These are phyloP conservation scores for Bos indicus DNA, from an alignment of 2,113 vertebrate species.

Conservation along the genomic window DNA sequence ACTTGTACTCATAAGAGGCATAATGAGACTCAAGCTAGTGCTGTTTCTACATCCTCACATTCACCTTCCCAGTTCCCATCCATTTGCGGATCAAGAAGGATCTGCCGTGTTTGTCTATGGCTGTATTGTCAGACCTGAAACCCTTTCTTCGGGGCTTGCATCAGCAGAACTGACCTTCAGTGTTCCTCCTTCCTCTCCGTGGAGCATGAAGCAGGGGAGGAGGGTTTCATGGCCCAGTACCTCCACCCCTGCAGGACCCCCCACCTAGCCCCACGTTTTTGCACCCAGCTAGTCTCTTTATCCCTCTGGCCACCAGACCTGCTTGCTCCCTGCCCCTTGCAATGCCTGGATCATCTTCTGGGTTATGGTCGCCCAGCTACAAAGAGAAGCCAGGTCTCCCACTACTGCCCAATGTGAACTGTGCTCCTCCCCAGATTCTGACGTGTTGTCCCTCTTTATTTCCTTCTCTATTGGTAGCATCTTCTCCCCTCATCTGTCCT, in stretches of 20 bases:
- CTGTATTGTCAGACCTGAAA: neutral
- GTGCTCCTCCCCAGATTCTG: neutral
- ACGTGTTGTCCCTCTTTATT: slow-evolving; percentile 36
- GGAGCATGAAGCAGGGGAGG: neutral
- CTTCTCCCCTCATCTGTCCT: neutral
- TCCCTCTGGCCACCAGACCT: neutral
- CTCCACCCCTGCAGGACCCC: no score
- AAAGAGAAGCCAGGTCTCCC: neutral
- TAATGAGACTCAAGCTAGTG: neutral
- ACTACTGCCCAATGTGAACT: neutral
- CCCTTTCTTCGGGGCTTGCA: neutral
- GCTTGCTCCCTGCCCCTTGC: fast-evolving
- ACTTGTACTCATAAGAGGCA: neutral
- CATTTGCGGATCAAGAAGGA: neutral
- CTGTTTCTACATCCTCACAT: neutral
- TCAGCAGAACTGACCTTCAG: neutral
- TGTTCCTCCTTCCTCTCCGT: neutral
- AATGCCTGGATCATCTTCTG: fast-evolving
- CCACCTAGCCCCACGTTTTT: neutral
- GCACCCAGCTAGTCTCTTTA: neutral
- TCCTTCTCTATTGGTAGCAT: slow-evolving; percentile 22
- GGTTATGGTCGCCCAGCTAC: neutral
- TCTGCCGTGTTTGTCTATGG: neutral
- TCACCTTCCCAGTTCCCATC: neutral
- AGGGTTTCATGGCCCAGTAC: no score